Conservation (phyloP, 1,140 invertebrate genomes). For the Dolichoris vasculosae region DNA sequence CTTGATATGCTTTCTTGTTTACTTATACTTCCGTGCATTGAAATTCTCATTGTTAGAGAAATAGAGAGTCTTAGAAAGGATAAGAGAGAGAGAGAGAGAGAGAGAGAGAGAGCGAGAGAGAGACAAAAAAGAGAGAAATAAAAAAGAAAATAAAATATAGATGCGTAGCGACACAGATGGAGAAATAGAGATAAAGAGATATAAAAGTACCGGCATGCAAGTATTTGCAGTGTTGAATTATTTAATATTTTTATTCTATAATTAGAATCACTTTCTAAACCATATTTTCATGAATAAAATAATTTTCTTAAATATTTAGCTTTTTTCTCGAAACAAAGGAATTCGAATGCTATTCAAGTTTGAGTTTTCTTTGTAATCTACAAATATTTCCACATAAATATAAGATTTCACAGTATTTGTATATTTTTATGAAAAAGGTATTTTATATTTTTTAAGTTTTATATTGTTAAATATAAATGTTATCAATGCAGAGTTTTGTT, state of each 20-base stretch:
- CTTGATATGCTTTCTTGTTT: conserved; percentile 35
- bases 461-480: too few relatives aligned
- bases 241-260: too few relatives aligned
- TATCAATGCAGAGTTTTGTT: too few relatives aligned
- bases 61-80: not conserved
- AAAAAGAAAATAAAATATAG: not conserved
- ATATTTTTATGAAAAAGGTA: not conserved
- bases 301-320: not conserved
- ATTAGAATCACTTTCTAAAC: too few relatives aligned
- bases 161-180: not conserved
- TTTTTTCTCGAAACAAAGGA: not conserved
- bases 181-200: not conserved
- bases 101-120: not conserved
- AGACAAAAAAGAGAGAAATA: not conserved
- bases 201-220: not conserved
- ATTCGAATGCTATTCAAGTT: not conserved
- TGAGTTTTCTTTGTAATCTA: not conserved
- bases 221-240: not conserved
- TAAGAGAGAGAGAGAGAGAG: not conserved
- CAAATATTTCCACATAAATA: not conserved
- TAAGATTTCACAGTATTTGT: not conserved
- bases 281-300: not conserved
- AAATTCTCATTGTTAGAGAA: not conserved
- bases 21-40: not conserved
- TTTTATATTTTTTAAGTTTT: too few relatives aligned